Base-by-base conservation (phyloP, 1,140 invertebrate species). In the Apis florea region DNA sequence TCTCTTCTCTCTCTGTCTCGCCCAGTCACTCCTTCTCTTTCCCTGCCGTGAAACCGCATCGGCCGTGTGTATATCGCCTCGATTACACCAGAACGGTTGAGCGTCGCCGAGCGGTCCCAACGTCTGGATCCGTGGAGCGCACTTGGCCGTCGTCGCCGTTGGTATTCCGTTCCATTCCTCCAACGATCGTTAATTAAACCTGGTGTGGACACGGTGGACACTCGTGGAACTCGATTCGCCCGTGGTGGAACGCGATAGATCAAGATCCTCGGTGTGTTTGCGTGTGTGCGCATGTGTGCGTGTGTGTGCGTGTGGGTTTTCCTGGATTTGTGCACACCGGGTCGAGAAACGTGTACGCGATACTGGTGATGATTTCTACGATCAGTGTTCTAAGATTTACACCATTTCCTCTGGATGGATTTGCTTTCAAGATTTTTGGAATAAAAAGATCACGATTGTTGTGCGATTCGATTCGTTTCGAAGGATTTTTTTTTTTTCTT, bases 31-130 rank as follows among this genome's bases (percentile, higher is more conserved):
- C 54, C 70, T 72, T 56, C 76, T 77, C 63, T 71, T 66, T 74
- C 71, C 51, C 78, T 82, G 74, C 74, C 74, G 84, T 85, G 76
- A 86, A 86, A 85, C 85, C 85, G 80, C 85, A 85, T 86, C 70
- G 70, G 70, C 70, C 83, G 75, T 68, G 74, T 81, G 76, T 79
- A 71, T 85, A 83, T 69, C 85, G 84, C 71, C 31, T 82, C 85
- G 85, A 86, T 86, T 85, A 86, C 80, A 82, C 85, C 72, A 74
- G 77, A 74, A 85, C 83, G 71, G 72, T 79, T 72, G 71, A 85
- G 85, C 84, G 85, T 79, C 85, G 79, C 66, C 83, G 85, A 77
- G 83, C 79, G 74, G 85, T 74, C 71, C 83, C 85, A 79, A 85
- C 83, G 78, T 80, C 56, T 84, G 83, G 74, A 79, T 83, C 79